Conservation (phyloP, 2,888 invertebrate species). For the Aporophyla lueneburgensis region DNA sequence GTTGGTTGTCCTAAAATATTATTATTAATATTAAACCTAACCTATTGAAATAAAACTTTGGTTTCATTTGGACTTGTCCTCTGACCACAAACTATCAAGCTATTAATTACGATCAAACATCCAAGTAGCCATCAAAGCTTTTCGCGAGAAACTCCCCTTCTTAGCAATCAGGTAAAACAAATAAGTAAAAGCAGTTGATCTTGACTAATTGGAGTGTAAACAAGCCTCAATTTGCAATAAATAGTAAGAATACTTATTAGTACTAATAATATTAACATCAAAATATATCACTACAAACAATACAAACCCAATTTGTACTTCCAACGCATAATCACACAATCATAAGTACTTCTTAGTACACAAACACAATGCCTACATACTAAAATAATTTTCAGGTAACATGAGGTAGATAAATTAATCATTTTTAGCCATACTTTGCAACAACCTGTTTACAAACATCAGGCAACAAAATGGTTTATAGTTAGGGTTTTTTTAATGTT, state of each 20-base stretch:
- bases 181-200: not conserved
- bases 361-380: slow-evolving; percentile 22
- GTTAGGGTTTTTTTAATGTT: not conserved
- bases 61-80: not conserved
- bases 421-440: not conserved
- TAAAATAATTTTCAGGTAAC: slow-evolving; percentile 69
- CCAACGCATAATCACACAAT: slow-evolving; percentile 56
- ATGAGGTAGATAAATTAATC: slow-evolving; percentile 72
- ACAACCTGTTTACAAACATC: slow-evolving; percentile 1
- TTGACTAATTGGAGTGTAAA: slow-evolving; percentile 5
- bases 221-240: not conserved
- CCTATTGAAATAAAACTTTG: slow-evolving; percentile 3
- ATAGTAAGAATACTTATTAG: not conserved
- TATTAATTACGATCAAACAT: not conserved
- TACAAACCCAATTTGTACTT: slow-evolving; percentile 64
- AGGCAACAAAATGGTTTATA: not conserved
- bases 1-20: too few species aligned
- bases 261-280: slow-evolving; percentile 10
- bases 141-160: not conserved
- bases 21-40: not conserved
- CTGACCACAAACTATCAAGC: not conserved
- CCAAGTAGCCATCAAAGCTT: not conserved
- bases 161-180: not conserved
- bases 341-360: slow-evolving; percentile 40
- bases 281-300: slow-evolving; percentile 47